A percentile compares a stretch with the other conserved stretches of the same genome.
phyloP scores from a whole-genome alignment of 2,113 vertebrate species.

The Mastomys coucha region DNA sequence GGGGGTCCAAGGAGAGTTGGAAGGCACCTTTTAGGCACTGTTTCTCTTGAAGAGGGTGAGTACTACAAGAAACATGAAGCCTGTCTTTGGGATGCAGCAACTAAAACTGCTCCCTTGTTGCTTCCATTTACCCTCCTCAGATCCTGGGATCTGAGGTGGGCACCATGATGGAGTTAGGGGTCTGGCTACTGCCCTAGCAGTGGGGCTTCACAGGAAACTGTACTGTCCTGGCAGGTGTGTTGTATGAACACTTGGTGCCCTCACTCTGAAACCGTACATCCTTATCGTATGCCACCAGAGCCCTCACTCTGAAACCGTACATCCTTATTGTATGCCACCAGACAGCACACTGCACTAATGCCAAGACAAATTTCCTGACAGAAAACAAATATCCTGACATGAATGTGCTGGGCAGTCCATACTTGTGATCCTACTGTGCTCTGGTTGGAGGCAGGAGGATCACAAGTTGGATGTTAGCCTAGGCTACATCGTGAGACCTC shows the following conservation, averaged over 20 bases:
- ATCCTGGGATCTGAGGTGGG: background rate
- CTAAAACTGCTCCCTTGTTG: no score
- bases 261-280: rapidly evolving
- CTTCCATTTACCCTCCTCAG: background rate
- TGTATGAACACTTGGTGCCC: background rate
- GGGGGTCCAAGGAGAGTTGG: no score
- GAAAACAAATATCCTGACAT: background rate
- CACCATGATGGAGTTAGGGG: rapidly evolving
- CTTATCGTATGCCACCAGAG: rapidly evolving
- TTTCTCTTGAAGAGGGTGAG: background rate
- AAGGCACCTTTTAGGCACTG: background rate
- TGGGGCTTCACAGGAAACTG: background rate
- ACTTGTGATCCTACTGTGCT: background rate
- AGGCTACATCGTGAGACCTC: background rate
- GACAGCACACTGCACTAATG: rapidly evolving
- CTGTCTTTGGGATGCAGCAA: background rate
- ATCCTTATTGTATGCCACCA: rapidly evolving
- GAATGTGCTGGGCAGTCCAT: background rate
- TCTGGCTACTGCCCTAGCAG: rapidly evolving
- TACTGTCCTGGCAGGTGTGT: background rate
- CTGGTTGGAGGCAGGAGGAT: background rate
- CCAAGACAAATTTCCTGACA: background rate
- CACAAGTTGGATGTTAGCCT: background rate
- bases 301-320: background rate
- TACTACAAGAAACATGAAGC: background rate